Percentiles rank a stretch among this genome's conserved stretches.
These are phyloP conservation scores for Ctenomys sociabilis DNA, from an alignment of 2,113 vertebrate species.

Conservation along the genomic window DNA sequence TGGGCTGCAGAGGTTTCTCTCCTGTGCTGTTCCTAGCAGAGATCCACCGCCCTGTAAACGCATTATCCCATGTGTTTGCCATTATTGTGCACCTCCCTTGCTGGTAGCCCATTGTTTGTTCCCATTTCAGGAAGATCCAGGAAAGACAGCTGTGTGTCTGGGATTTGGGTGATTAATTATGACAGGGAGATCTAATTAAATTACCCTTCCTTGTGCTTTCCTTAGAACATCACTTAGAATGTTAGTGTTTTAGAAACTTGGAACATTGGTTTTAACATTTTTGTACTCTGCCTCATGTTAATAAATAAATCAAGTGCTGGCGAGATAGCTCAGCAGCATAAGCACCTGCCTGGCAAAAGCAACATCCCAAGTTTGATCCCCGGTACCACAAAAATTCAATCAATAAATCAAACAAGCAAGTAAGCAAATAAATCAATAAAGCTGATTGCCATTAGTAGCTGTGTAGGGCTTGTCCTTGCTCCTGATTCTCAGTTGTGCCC, in stretches of 20 bases:
- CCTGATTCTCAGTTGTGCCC: background rate
- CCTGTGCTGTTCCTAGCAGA: background rate
- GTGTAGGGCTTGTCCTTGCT: background rate
- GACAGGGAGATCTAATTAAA: background rate
- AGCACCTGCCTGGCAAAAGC: too few species aligned
- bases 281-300: background rate
- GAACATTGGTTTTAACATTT: conserved; percentile 40
- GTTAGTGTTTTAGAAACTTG: background rate
- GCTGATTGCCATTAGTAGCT: background rate
- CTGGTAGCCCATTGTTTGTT: background rate
- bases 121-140: background rate
- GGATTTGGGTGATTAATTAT: background rate
- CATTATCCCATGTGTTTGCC: too few species aligned
- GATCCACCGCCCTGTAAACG: background rate
- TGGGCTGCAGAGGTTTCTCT: background rate
- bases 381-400: too few species aligned
- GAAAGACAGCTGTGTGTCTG: background rate
- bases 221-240: background rate
- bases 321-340: too few species aligned
- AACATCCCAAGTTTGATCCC: too few species aligned
- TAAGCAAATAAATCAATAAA: conserved; percentile 33
- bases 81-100: background rate
- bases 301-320: conserved; percentile 27
- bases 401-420: too few species aligned
- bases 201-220: background rate